phyloP scores from a whole-genome alignment of 2,888 invertebrate species.

The Allygus modestus region DNA sequence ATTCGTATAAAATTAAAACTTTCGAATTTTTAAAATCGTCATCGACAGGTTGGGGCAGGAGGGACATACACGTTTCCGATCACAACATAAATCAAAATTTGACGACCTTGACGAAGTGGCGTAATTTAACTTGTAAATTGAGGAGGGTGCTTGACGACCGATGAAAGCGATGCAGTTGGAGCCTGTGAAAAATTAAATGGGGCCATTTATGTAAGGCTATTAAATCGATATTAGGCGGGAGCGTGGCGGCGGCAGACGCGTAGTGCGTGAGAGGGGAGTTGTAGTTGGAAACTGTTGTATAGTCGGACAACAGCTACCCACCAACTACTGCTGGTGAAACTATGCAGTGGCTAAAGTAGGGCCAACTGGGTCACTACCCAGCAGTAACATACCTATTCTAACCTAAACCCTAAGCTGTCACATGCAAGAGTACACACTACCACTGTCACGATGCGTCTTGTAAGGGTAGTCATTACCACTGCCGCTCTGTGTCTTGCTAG shows the following conservation, averaged over 20 bases:
- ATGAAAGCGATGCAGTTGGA: neutral
- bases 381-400: too few relatives aligned
- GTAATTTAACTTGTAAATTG: conserved; percentile 6
- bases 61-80: neutral
- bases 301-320: neutral
- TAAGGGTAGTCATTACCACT: too few relatives aligned
- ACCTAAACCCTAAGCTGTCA: too few relatives aligned
- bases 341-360: too few relatives aligned
- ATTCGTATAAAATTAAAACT: too few relatives aligned
- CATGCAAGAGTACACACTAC: too few relatives aligned
- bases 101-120: conserved; percentile 24
- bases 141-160: neutral
- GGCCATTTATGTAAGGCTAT: conserved; percentile 57
- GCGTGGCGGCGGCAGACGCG: conserved; percentile 70
- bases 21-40: too few relatives aligned
- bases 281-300: too few relatives aligned
- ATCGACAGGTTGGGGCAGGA: neutral
- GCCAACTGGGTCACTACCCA: too few relatives aligned
- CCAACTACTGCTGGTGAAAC: too few relatives aligned
- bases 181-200: conserved; percentile 26
- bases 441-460: too few relatives aligned
- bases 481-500: too few relatives aligned
- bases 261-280: conserved; percentile 68
- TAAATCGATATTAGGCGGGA: conserved; percentile 64
- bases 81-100: neutral